Base-by-base conservation (phyloP, 2,113 vertebrate genomes). In the Archilochus colubris region DNA sequence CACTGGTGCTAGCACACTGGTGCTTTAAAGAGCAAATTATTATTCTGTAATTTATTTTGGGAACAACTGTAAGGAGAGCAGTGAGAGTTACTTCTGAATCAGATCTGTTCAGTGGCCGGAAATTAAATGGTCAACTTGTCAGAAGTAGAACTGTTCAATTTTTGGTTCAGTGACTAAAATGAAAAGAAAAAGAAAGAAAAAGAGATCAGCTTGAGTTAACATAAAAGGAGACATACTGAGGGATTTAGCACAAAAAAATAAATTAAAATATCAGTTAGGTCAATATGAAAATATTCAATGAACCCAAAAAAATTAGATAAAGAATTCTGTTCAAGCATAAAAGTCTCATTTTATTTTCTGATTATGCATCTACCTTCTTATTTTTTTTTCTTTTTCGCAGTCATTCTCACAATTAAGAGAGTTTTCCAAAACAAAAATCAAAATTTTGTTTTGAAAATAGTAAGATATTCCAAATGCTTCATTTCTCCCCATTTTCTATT, bases 61-160 rank as follows among this genome's bases (percentile, higher is more conserved):
- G 86, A 96, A 92, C 83, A 72, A 96, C 90, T 24, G 5, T 0
- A 0, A 95, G 76, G 44, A 87, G 63, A 90, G 64, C 27, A 11
- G 66, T 54, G 70, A 73, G 57, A 61, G 77, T 78, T 86, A 64
- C 44, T 92, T 78, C 70, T 96, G 88, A 96, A 94, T 94, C 61
- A 91, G 73, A 64, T 94, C 92, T 94, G 96, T 88, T 95, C 94
- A 96, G 92, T 96, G 96, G 96, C 95, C 92, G 91, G 95, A 96
- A 96, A 96, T 95, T 95, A 96, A 96, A 94, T 96, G 95, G 96
- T 96, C 96, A 96, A 91, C 86, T 86, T 95, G 95, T 96, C 96
- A 96, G 83, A 93, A 94, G 88, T 40, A 92, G 91, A 94, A 95
- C 77, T 93, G 88, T 78, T 96, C 27, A 0, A 92, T 88, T 95